A percentile compares a stretch with the other conserved stretches of the same genome.
phyloP scores from a whole-genome alignment of 2,797 vertebrate species.

The Gambusia yucatana region DNA sequence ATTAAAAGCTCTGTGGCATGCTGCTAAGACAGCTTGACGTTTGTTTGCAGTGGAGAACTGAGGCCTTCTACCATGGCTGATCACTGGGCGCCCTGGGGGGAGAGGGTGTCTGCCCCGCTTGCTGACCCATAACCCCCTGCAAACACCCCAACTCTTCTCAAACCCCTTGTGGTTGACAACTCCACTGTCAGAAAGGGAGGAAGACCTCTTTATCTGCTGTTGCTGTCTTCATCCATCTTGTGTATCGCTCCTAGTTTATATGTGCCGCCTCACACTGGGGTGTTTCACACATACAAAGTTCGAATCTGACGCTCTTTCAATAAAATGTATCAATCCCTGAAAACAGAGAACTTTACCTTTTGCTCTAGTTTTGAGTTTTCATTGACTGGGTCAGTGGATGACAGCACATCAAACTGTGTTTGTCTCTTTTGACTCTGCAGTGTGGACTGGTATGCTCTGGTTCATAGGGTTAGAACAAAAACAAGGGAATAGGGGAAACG shows the following conservation, averaged over 20 bases:
- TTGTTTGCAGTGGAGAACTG: constrained; percentile 78
- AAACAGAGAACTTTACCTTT: constrained; percentile 21
- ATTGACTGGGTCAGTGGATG: constrained; percentile 31
- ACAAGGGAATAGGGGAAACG: constrained; percentile 55
- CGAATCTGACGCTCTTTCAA: constrained; percentile 21
- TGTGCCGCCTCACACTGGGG: constrained; percentile 4
- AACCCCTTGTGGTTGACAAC: constrained; percentile 74
- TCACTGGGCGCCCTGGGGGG: constrained; percentile 69
- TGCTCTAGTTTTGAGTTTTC: constrained; percentile 22
- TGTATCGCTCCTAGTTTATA: constrained; percentile 15
- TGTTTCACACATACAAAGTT: constrained; percentile 22
- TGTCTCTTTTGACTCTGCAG: constrained; percentile 47
- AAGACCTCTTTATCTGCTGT: constrained; percentile 73
- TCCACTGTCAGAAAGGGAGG: constrained; percentile 74
- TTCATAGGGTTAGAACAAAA: constrained; percentile 61
- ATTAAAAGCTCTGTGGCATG: constrained; percentile 83
- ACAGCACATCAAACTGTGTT: constrained; percentile 62
- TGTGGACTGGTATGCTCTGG: constrained; percentile 57
- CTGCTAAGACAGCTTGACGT: constrained; percentile 78
- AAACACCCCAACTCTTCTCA: constrained; percentile 71
- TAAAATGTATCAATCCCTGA: constrained; percentile 15
- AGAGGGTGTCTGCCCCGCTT: constrained; percentile 75
- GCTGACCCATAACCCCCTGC: constrained; percentile 80
- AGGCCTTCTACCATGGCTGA: constrained; percentile 70
- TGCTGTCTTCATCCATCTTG: constrained; percentile 61